Base-by-base conservation (phyloP, 2,888 invertebrate genomes). In the Mactromeris polynyma region DNA sequence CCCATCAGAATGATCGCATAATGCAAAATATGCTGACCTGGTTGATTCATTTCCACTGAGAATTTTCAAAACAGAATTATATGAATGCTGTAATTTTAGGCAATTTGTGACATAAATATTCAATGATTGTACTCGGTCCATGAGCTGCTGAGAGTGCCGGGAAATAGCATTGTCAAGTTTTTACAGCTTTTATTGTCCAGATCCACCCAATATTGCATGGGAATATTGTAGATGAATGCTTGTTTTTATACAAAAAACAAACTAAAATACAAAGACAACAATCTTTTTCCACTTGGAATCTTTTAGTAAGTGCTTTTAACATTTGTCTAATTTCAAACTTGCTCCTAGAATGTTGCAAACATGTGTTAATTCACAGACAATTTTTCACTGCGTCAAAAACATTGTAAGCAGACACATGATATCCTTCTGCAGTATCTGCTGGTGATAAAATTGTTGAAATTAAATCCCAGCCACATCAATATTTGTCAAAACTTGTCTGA, bases 401-500 rank as follows among this genome's bases (percentile, higher is more conserved):
- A 26, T 2, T 33, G 31, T 6, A 73, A 73, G 36, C 73, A 73
- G 73, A 33, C 73, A 19, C 36, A 73, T 19, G 17, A 73, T 36
- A 19, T 33, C 31, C 33, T 33, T 73, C 33, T 73, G 73, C 73
- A 36, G 73, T 73, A 73, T 73, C 73, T 73, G 9, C 33, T 33
- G 33, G 11, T 73, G 73, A 73, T 36, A 73, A 36, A 73, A 36
- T 73, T 73, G 73, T 73, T 73, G 73, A 73, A 73, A 26, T 73
- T 73, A 33, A 73, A 73, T 73, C 36, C 46, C 7, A 78, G 69
- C 36, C n/a, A 9, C 36, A 77, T 78, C 46, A 78, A 78, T 78
- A 54, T 77, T 77, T 54, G 84, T 84, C 84, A 78, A 36, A 78
- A 84, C 58, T 21, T 54, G 78, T 84, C 78, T 54, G 26, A 84